Conservation (phyloP, 2,888 invertebrate species). For the Drosophila testacea region DNA sequence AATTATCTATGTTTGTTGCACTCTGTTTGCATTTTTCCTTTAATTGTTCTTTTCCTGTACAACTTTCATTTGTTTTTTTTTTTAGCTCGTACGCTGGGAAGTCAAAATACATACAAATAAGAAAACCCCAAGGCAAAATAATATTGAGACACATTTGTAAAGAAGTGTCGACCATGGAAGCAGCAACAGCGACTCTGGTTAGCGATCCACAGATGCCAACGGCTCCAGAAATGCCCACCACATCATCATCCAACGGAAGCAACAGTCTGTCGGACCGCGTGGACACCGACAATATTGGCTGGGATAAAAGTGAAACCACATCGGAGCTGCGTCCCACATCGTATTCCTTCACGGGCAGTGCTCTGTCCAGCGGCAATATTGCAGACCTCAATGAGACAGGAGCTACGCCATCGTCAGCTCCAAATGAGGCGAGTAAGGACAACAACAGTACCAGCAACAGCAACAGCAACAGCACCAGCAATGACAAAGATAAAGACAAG, state of each 20-base stretch:
- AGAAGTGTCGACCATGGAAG: constrained; percentile 51
- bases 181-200: constrained; percentile 47
- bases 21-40: neutral
- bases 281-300: constrained; percentile 54
- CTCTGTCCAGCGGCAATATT: constrained; percentile 64
- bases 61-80: constrained; percentile 8
- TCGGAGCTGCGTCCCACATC: constrained; percentile 58
- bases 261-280: constrained; percentile 10
- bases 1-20: constrained; percentile 8
- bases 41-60: neutral
- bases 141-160: constrained; percentile 2
- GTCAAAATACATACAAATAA: constrained; percentile 3
- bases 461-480: constrained; percentile 19
- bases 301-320: constrained; percentile 31
- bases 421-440: neutral
- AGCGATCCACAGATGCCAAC: constrained; percentile 47
- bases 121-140: neutral
- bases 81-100: neutral
- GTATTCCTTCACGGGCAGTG: constrained; percentile 79
- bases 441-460: neutral
- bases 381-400: constrained; percentile 58
- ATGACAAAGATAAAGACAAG: constrained; percentile 83
- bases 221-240: constrained; percentile 55
- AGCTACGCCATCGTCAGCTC: constrained; percentile 11
- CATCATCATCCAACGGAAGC: constrained; percentile 35